Percentiles rank a stretch among this genome's conserved stretches.
Evolutionary conservation across 1,140 invertebrate species (phyloP).

Genomic region (Brachionus manjavacas): DNA sequence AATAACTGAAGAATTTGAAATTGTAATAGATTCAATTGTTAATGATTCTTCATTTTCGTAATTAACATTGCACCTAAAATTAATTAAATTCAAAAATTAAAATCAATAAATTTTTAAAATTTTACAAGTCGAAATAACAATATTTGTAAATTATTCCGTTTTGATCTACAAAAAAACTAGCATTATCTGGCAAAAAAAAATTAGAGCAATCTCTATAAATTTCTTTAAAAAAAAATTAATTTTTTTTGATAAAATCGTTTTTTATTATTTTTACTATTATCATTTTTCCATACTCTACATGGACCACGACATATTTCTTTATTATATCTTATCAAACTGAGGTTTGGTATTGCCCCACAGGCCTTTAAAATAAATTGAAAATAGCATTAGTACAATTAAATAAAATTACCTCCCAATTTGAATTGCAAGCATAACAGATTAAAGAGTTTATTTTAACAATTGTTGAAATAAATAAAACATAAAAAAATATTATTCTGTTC

Average conservation of each 20-base stretch:
- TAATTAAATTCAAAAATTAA: neutral
- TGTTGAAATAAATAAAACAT: neutral
- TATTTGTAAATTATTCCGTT: slow-evolving; percentile 16
- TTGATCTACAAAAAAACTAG: neutral
- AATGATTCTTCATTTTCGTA: neutral
- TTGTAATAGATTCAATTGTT: neutral
- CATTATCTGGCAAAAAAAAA: slow-evolving; percentile 3
- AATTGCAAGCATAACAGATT: slow-evolving; percentile 1
- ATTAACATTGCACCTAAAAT: slow-evolving; percentile 4
- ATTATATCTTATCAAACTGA: slow-evolving; percentile 4
- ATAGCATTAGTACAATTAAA: neutral
- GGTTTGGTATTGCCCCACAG: neutral
- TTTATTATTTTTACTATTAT: neutral
- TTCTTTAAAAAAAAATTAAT: neutral
- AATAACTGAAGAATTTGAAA: neutral
- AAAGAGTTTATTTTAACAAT: neutral
- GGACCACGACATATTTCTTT: slow-evolving; percentile 9
- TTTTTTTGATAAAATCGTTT: neutral
- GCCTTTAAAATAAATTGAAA: neutral
- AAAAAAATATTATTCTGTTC: neutral
- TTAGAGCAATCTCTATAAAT: slow-evolving; percentile 2
- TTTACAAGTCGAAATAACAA: slow-evolving; percentile 15
- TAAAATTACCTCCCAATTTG: slow-evolving; percentile 14
- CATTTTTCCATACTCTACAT: neutral
- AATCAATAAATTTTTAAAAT: neutral